Base-by-base conservation (phyloP, 1,140 invertebrate genomes). In the Dysdera silvatica region DNA sequence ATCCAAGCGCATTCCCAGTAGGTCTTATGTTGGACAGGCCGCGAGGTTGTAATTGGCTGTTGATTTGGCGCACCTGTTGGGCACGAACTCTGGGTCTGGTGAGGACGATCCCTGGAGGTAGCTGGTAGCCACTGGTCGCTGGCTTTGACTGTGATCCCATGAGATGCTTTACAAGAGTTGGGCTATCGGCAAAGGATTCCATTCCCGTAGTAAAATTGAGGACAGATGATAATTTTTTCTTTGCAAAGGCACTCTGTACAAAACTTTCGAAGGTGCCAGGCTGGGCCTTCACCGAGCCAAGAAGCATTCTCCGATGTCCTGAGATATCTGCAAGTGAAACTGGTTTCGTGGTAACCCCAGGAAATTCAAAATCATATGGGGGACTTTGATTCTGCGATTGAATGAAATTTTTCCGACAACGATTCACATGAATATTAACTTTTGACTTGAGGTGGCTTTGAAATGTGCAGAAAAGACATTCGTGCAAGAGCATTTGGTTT, bases 371-470 rank as follows among this genome's bases (percentile, higher is more conserved):
- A 73, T 94, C 90, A 10, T 84, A 75, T 1, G 88, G 83, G 4
- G 91, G 90, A 66, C 87, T 84, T 62, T 92, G 75, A 71, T 94
- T 94, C 28, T 84, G 79, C 57, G 93, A 90, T 0, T 88, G 85
- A 73, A 89, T 85, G 75, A 94, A 95, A 74, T 91, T 91, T 76
- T 94, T 94, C 18, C 84, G 81, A 78, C 94, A 97, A 2, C 89
- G 85, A 24, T 88, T 81, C 63, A 88, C 81, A 79, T 96, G 94
- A 18, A 91, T 80, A 0, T 86, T 89, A 53, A 95, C 76, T 78
- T 95, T 94, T 16, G 88, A 87, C 76, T 95, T 95, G 57, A 90
- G 87, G 72, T 92, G 93, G 69, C 93, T 90, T 74, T 96, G 93
- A 72, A 94, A 96, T 1, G 89, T 87, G 80, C 94, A 97, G 72